phyloP scores from a whole-genome alignment of 2,113 vertebrate species.

The Ptilorrhoa leucosticta region DNA sequence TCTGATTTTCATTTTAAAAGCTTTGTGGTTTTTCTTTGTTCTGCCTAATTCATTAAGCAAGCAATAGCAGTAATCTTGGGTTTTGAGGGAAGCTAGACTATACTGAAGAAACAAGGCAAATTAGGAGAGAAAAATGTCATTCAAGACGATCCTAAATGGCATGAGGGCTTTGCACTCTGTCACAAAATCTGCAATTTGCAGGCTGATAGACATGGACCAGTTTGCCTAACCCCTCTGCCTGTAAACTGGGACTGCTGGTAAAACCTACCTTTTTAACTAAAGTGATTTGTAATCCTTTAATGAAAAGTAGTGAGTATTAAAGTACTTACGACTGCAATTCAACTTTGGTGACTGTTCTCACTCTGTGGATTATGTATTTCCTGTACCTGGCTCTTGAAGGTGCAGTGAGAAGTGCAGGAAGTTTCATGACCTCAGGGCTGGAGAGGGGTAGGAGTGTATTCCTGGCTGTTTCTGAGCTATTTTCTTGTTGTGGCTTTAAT shows the following conservation, averaged over 20 bases:
- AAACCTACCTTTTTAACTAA: background rate
- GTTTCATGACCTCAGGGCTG: background rate
- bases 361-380: background rate
- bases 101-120: background rate
- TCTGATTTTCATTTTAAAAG: background rate
- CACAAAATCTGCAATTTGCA: background rate
- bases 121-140: background rate
- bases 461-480: slow-evolving; percentile 19
- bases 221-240: background rate
- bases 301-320: background rate
- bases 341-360: background rate
- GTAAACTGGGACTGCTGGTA: background rate
- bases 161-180: background rate
- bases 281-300: background rate
- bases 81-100: background rate
- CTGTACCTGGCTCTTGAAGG: background rate
- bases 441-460: background rate
- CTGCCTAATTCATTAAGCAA: background rate
- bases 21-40: background rate
- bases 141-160: background rate
- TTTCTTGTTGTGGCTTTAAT: slow-evolving; percentile 18
- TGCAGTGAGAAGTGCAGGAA: background rate
- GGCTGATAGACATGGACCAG: background rate
- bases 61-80: background rate
- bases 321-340: background rate